A percentile compares a stretch with the other conserved stretches of the same genome.
Conservation (phyloP, 2,888 invertebrate genomes). For the Coelogynopora nodosa region DNA sequence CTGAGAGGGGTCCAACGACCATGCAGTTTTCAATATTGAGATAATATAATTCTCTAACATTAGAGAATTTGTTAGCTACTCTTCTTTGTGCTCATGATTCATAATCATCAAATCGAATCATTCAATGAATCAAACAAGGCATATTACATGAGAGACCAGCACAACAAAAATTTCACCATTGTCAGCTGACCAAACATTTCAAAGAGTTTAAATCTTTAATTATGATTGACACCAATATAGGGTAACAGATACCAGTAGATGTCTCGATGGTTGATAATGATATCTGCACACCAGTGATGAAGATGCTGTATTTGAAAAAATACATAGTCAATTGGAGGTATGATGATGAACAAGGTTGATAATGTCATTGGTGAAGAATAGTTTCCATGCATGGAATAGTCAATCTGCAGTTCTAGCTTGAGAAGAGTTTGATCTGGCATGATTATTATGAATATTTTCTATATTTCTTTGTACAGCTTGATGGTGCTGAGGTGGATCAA, state of each 20-base stretch:
- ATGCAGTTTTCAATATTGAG: neutral
- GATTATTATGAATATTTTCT: neutral
- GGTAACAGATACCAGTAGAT: neutral
- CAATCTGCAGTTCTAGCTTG: neutral
- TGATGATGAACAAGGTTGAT: neutral
- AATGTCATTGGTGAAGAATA: conserved; percentile 4
- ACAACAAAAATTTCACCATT: neutral
- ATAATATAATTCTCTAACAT: neutral
- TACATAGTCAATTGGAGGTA: neutral
- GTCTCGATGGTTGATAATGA: neutral
- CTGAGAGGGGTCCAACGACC: neutral
- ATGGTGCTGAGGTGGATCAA: neutral
- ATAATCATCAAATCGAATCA: conserved; percentile 23
- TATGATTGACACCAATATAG: neutral
- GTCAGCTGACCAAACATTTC: neutral
- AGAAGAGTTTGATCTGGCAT: neutral
- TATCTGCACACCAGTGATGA: neutral
- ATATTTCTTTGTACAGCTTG: conserved; percentile 14
- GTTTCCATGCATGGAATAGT: neutral
- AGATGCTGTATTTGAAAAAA: neutral
- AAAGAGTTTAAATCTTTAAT: neutral
- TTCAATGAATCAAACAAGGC: neutral
- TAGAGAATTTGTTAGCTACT: neutral
- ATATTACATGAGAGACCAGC: neutral
- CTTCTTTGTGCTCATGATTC: conserved; percentile 3